A percentile compares a stretch with the other conserved stretches of the same genome.
phyloP scores from a whole-genome alignment of 2,888 invertebrate genomes.

The Ceramica pisi region DNA sequence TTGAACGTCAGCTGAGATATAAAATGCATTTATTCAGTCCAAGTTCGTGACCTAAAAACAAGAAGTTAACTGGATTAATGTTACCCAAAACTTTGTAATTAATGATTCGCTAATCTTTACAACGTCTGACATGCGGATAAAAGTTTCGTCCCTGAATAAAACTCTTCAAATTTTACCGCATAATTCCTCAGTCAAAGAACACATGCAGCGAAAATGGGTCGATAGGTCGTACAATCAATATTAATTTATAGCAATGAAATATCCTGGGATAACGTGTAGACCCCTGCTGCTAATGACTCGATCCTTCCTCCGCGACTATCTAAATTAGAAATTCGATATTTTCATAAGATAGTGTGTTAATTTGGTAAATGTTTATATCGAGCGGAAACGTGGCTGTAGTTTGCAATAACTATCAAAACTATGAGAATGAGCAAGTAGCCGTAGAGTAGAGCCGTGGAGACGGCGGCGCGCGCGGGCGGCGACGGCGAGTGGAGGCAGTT shows the following conservation, averaged over 20 bases:
- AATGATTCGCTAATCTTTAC: conserved; percentile 81
- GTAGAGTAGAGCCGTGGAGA: conserved; percentile 41
- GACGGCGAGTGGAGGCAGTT: conserved; percentile 69
- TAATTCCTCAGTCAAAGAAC: conserved; percentile 31
- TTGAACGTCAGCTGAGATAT: conserved; percentile 59
- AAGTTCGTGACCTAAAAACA: conserved; percentile 69
- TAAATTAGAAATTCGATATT: conserved; percentile 70
- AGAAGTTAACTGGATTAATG: conserved; percentile 79
- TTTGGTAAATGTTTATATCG: conserved; percentile 64
- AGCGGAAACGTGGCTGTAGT: conserved; percentile 60
- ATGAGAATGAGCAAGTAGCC: conserved; percentile 69
- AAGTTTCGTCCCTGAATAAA: conserved; percentile 62
- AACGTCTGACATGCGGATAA: conserved; percentile 75
- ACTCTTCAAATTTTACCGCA: conserved; percentile 47
- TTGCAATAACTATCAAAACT: conserved; percentile 71
- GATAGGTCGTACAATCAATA: conserved; percentile 54
- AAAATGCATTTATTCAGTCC: conserved; percentile 71
- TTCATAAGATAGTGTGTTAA: conserved; percentile 68
- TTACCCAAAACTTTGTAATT: conserved; percentile 80
- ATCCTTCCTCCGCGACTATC: conserved; percentile 58
- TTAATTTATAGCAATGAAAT: conserved; percentile 57
- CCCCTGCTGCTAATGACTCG: conserved; percentile 59
- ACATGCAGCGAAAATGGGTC: conserved; percentile 54
- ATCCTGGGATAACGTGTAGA: conserved; percentile 58
- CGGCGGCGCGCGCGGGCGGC: conserved; percentile 54